Evolutionary conservation across 1,140 invertebrate genomes (phyloP).

Genomic region (Drosophila virilis): DNA sequence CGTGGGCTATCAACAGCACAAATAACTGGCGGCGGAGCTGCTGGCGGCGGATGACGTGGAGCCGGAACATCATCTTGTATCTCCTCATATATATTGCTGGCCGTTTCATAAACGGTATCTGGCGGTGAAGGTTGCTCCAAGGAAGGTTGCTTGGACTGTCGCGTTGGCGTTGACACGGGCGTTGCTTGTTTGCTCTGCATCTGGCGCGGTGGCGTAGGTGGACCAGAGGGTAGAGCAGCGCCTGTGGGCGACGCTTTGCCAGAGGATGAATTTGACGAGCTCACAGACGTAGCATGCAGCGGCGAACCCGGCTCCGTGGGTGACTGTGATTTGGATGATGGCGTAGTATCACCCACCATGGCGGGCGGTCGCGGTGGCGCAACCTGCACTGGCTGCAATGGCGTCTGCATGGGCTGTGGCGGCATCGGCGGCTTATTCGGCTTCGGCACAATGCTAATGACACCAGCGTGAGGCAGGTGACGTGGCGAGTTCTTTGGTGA

Average conservation of each 20-base stretch:
- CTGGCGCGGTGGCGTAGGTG: slow-evolving; percentile 76
- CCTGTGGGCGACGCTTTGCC: slow-evolving; percentile 66
- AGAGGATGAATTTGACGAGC: slow-evolving; percentile 65
- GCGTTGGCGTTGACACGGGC: slow-evolving; percentile 68
- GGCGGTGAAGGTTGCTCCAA: slow-evolving; percentile 27
- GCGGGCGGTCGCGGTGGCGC: slow-evolving; percentile 79
- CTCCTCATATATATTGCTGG: slow-evolving; percentile 76
- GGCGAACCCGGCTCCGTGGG: slow-evolving; percentile 63
- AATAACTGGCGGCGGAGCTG: slow-evolving; percentile 53
- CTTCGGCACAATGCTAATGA: slow-evolving; percentile 79
- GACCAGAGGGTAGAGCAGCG: slow-evolving; percentile 45
- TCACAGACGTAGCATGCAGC: slow-evolving; percentile 52
- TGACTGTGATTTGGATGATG: slow-evolving; percentile 79
- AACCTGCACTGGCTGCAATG: slow-evolving; percentile 85
- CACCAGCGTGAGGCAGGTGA: slow-evolving; percentile 79
- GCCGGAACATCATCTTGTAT: slow-evolving; percentile 75
- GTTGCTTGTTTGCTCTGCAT: slow-evolving; percentile 70
- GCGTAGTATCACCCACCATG: slow-evolving; percentile 82
- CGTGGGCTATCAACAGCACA: slow-evolving; percentile 42
- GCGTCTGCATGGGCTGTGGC: slow-evolving; percentile 85
- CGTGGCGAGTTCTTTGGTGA: slow-evolving; percentile 84
- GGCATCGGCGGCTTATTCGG: slow-evolving; percentile 84
- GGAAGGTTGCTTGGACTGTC: slow-evolving; percentile 59
- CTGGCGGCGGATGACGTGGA: slow-evolving; percentile 71
- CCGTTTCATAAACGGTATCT: slow-evolving; percentile 60